phyloP scores from a whole-genome alignment of 1,140 invertebrate species.

The Drosophila ficusphila region DNA sequence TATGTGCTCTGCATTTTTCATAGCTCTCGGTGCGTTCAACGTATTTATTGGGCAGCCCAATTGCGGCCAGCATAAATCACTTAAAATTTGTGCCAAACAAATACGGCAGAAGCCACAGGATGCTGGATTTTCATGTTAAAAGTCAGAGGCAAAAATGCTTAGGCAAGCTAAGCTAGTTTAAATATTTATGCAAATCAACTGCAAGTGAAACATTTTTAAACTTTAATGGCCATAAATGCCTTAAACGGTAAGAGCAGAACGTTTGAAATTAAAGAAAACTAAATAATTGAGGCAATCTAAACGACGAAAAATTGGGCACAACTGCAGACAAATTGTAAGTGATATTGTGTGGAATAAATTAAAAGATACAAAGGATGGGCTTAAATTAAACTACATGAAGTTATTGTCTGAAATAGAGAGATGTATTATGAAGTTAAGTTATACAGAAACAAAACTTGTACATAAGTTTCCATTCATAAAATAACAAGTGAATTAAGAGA shows the following conservation, averaged over 20 bases:
- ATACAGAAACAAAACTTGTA: not conserved
- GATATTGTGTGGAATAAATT: conserved; percentile 1
- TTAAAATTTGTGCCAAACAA: conserved; percentile 82
- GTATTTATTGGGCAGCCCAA: conserved; percentile 51
- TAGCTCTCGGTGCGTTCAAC: conserved; percentile 45
- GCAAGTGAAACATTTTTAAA: conserved; percentile 50
- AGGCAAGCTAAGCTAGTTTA: conserved; percentile 27
- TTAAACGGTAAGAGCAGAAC: conserved; percentile 21
- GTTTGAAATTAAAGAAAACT: conserved; percentile 16
- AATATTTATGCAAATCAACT: conserved; percentile 66
- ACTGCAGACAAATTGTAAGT: not conserved
- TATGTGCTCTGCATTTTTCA: conserved; percentile 53
- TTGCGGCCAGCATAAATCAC: conserved; percentile 79
- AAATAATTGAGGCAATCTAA: conserved; percentile 14
- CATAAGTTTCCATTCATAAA: no score
- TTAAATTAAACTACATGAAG: not conserved
- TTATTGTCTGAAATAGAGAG: not conserved
- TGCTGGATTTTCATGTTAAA: conserved; percentile 56
- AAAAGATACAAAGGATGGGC: not conserved
- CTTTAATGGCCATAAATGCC: conserved; percentile 34
- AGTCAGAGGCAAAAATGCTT: conserved; percentile 51
- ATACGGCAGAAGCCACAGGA: conserved; percentile 69
- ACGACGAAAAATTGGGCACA: not conserved
- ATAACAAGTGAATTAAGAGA: no score
- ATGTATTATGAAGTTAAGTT: not conserved